Evolutionary conservation across 2,888 invertebrate species (phyloP).

Genomic region (Plemyria rubiginata): DNA sequence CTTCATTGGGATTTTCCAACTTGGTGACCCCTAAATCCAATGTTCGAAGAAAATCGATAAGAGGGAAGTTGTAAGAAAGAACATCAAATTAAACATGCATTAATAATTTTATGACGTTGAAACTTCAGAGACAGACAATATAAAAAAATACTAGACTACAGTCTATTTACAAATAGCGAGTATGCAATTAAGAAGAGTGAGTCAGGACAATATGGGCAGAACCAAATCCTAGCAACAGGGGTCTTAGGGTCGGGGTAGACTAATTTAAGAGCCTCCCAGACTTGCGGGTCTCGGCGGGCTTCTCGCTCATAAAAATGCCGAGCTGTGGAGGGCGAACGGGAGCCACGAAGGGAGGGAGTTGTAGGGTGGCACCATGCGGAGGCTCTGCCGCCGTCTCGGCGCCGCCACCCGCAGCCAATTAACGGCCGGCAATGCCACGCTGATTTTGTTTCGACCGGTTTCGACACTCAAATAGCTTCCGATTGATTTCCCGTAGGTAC

Average conservation of each 20-base stretch:
- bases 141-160: neutral
- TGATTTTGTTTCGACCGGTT: constrained; percentile 82
- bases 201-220: neutral
- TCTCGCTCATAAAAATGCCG: constrained; percentile 78
- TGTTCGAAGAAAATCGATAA: neutral
- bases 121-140: constrained; percentile 1
- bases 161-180: neutral
- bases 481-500: constrained; percentile 75
- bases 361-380: constrained; percentile 78
- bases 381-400: constrained; percentile 84
- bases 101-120: neutral
- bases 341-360: constrained; percentile 63
- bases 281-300: constrained; percentile 72
- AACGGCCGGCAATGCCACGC: constrained; percentile 79
- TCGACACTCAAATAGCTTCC: constrained; percentile 80
- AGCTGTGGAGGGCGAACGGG: constrained; percentile 70
- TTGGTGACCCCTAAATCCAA: neutral
- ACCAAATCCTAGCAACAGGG: constrained; percentile 58
- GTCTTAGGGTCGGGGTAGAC: constrained; percentile 60
- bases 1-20: no score
- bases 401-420: constrained; percentile 85
- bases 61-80: neutral
- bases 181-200: neutral
- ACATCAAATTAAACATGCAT: neutral
- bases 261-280: constrained; percentile 76